Evolutionary conservation across 2,113 vertebrate genomes (phyloP).

Genomic region (Caloenas nicobarica): DNA sequence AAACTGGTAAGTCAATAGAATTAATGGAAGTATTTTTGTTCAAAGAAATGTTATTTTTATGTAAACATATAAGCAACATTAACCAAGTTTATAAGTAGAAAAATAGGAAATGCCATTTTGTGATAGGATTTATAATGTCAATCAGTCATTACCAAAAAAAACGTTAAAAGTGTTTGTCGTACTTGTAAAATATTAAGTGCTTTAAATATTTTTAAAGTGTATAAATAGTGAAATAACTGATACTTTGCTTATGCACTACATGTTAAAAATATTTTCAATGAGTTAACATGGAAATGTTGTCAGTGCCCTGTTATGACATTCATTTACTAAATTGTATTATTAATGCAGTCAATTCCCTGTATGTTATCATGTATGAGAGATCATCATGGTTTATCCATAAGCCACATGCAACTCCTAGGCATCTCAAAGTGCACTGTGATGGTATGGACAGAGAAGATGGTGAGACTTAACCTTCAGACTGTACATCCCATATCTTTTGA

Average conservation of each 20-base stretch:
- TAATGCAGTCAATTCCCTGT: background rate
- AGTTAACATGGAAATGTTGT: background rate
- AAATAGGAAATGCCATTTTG: background rate
- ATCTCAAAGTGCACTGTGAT: background rate
- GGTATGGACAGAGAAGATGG: background rate
- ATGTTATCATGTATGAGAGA: background rate
- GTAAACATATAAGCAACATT: conserved; percentile 13
- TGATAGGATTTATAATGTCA: background rate
- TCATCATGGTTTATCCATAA: background rate
- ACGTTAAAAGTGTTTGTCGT: background rate
- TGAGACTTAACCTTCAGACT: background rate
- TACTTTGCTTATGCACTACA: background rate
- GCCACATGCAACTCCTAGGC: background rate
- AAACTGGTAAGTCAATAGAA: conserved; percentile 28
- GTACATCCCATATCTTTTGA: background rate
- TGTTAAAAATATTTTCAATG: background rate
- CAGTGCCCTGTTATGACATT: background rate
- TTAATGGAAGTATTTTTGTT: conserved; percentile 12
- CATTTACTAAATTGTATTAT: background rate
- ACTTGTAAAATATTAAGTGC: background rate
- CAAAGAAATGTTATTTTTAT: conserved; percentile 29
- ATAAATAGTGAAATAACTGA: background rate
- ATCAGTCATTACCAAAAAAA: background rate
- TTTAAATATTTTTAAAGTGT: background rate
- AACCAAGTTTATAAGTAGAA: background rate